Base-by-base conservation (phyloP, 2,888 invertebrate species). In the Cacoxenus indagator region DNA sequence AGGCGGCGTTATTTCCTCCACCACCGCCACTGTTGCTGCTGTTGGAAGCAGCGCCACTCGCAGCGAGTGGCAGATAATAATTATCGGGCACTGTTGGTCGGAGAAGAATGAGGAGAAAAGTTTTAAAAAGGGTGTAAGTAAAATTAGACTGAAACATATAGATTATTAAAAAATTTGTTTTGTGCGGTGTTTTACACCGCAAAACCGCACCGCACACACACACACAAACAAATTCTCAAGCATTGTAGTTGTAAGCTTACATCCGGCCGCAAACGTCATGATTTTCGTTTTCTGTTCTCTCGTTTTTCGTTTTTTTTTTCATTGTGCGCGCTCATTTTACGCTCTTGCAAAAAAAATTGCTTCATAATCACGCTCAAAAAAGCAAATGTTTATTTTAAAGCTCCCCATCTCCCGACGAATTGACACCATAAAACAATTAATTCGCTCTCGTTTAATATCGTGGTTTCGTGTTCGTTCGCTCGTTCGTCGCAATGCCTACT, bases 11-110 rank as follows among this genome's bases (percentile, higher is more conserved):
- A 19, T 29, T 48, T 22, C 62, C 26, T 17, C 71, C 68, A 57
- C 73, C 67, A 26, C 67, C 72, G 0, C 17, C 59, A 46, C 74
- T 71, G 62, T 75, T 71, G 29, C 76, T 76, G 70, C 75, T 80
- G 70, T 76, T 78, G 64, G 80, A 73, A 31, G 78, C 71, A 71
- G 78, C 78, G 66, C 81, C 77, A 69, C 77, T 82, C 62, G 77
- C 75, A 68, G 80, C 78, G 74, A 84, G 79, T 70, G 85, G 83
- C 70, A 85, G 78, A 75, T 88, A 88, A 76, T 88, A 92, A 83
- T 91, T 91, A 84, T 92, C 92, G 76, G 92, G 90, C 87, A 92
- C 92, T 92, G 90, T 2, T 5, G 37, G 37, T 11, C 14, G 8
- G 8, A 37, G 14, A 37, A 37, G 14, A 37, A 1, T 1, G 2